Percentiles rank a stretch among this genome's conserved stretches.
These are phyloP conservation scores for Mesorhabditis sp. DNA, from an alignment of 2,888 invertebrate species.

Conservation along the genomic window DNA sequence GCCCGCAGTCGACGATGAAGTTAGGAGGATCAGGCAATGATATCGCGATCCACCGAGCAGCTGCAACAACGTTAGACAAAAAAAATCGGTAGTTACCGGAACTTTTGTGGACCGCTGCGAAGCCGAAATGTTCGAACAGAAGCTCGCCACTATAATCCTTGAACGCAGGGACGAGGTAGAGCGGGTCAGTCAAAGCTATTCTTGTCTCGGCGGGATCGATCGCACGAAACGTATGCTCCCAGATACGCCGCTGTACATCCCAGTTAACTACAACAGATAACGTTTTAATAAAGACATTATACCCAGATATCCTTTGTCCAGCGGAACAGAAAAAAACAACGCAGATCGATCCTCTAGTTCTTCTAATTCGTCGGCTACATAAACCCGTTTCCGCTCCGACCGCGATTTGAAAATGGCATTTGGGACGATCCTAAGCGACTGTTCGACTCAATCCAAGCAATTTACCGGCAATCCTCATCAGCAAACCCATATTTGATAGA, in stretches of 20 bases:
- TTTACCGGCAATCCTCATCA: conserved; percentile 24
- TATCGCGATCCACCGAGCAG: neutral
- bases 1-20: conserved; percentile 88
- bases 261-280: conserved; percentile 71
- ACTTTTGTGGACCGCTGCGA: conserved; percentile 68
- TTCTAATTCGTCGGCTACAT: conserved; percentile 88
- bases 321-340: conserved; percentile 85
- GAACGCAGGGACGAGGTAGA: conserved; percentile 84
- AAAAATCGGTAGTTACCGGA: conserved; percentile 32
- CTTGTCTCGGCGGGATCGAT: conserved; percentile 68
- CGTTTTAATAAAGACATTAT: neutral
- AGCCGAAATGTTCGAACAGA: conserved; percentile 94
- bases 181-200: conserved; percentile 85
- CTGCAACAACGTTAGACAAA: neutral
- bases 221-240: conserved; percentile 80
- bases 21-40: neutral
- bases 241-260: conserved; percentile 86
- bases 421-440: conserved; percentile 69
- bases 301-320: conserved; percentile 72
- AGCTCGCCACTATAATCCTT: conserved; percentile 92
- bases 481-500: conserved; percentile 42
- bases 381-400: conserved; percentile 85
- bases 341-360: conserved; percentile 94
- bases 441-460: neutral
- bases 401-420: conserved; percentile 98